Evolutionary conservation across 1,140 invertebrate genomes (phyloP), one percentile per base, ranked within the genome.

Genomic region (Formica exsecta): DNA sequence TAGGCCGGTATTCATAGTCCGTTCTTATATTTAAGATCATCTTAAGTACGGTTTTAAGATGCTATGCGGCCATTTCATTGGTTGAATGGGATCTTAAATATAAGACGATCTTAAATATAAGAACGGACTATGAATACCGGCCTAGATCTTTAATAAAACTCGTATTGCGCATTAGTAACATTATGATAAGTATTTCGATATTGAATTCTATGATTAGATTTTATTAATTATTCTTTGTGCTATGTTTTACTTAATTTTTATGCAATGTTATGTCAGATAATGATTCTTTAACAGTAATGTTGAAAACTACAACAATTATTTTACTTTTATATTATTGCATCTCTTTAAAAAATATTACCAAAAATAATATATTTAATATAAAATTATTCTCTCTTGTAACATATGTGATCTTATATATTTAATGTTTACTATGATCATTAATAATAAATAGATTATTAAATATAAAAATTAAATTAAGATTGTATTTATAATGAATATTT

Each of bases 131-230:
- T 29, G 25, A 29, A 29, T 29, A 29, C 1, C 25, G 25, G 25
- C 25, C 25, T 80, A 77, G 11, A 3, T 2, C 8, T 70, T 22
- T 80, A 57, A 22, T 57, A 32, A 80, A 38, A 41, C 5, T 29
- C 5, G 1, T 77, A 25, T 16, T 54, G 38, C 16, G 16, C 22
- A 48, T 70, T 77, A 57, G 6, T 57, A 80, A 57, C 41, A 32
- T 80, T 70, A 48, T 80, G 32, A 65, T 77, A 66, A 66, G 4
- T 77, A 76, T 65, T 79, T 66, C n/a, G n/a, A 80, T 70, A 66
- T 66, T 68, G 16, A 70, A 41, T 80, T 70, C 54, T 79, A 29
- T 41, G 3, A 68, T 51, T 51, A 51, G 16, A 51, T 19, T 51
- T 51, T 51, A 57, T 29, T 5, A 38, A 57, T 41, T 51, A n/a